Conservation (phyloP, 1,140 invertebrate genomes). For the Apis laboriosa region DNA sequence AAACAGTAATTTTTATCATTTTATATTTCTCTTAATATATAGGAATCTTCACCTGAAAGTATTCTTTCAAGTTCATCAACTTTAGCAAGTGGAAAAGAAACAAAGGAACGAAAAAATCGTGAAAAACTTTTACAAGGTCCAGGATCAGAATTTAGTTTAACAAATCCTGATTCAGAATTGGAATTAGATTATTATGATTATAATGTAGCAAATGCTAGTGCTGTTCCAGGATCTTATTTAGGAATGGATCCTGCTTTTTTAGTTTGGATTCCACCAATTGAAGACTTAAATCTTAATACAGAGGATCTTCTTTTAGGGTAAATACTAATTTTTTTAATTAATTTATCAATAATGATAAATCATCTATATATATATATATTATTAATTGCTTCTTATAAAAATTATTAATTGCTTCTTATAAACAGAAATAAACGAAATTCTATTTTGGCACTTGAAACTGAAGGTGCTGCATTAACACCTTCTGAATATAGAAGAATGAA, state of each 20-base stretch:
- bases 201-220: constrained; percentile 89
- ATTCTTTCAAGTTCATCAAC: constrained; percentile 79
- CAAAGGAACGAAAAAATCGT: constrained; percentile 88
- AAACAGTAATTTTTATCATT: neutral
- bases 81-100: constrained; percentile 83
- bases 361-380: neutral
- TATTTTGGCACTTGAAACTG: constrained; percentile 62
- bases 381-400: neutral
- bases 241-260: constrained; percentile 93
- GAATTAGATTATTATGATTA: constrained; percentile 95
- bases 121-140: constrained; percentile 85
- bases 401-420: neutral
- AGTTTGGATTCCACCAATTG: constrained; percentile 91
- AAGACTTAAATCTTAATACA: constrained; percentile 66
- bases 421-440: constrained; percentile 41
- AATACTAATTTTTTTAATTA: neutral
- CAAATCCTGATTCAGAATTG: constrained; percentile 86
- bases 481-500: constrained; percentile 68
- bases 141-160: constrained; percentile 89
- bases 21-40: neutral
- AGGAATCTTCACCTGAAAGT: constrained; percentile 84
- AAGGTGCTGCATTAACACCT: constrained; percentile 71
- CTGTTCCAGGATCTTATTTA: constrained; percentile 90
- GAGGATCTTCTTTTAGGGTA: constrained; percentile 52
- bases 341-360: neutral